Conservation (phyloP, 64 coral and sea anemone genomes). For the Pachyseris speciosa region DNA sequence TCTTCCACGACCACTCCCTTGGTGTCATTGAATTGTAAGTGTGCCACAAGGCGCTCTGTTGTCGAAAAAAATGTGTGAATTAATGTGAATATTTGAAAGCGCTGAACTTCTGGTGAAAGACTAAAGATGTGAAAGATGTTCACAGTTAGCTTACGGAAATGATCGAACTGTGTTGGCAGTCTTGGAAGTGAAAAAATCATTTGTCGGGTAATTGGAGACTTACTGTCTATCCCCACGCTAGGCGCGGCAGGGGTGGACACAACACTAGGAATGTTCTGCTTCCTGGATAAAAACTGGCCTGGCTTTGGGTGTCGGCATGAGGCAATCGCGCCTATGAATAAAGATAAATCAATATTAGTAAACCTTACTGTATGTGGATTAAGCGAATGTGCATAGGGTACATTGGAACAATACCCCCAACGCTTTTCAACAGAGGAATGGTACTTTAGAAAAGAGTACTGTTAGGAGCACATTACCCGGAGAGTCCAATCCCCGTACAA, state of each 20-base stretch:
- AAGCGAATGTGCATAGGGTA: too few species aligned
- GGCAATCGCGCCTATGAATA: conserved; percentile 3
- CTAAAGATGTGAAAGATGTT: too few species aligned
- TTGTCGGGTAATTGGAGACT: not conserved
- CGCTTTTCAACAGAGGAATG: too few species aligned
- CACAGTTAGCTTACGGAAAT: too few species aligned
- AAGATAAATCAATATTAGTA: not conserved
- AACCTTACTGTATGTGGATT: not conserved
- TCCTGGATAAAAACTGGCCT: conserved; percentile 25
- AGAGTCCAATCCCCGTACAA: too few species aligned
- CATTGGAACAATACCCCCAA: too few species aligned
- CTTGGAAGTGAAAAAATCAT: not conserved
- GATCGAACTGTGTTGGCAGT: too few species aligned
- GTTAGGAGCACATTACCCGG: too few species aligned
- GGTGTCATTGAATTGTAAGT: conserved; percentile 79
- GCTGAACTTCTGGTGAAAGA: too few species aligned
- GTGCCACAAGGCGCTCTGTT: conserved; percentile 83
- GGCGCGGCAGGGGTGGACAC: not conserved
- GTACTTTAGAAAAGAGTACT: too few species aligned
- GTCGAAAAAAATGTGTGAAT: not conserved
- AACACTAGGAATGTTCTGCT: not conserved
- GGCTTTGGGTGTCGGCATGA: conserved; percentile 36
- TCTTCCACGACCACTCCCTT: conserved; percentile 65
- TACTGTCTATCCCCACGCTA: conserved; percentile 8
- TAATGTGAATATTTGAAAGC: too few species aligned